Evolutionary conservation across 2,113 vertebrate species (phyloP).

Genomic region (Brachypteracias leptosomus): DNA sequence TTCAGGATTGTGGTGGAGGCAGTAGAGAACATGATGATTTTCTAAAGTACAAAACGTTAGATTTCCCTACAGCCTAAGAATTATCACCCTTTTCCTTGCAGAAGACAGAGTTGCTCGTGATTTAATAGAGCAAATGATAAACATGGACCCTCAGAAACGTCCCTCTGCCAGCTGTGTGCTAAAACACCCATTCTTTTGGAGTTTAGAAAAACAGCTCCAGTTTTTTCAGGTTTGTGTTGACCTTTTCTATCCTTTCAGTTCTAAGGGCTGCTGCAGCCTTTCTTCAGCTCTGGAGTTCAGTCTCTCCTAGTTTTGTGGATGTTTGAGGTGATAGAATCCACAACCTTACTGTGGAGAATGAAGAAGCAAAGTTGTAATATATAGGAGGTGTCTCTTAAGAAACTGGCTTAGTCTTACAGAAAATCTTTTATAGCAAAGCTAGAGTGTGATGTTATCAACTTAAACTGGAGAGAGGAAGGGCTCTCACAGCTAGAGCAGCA

Average conservation of each 20-base stretch:
- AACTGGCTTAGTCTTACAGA: background rate
- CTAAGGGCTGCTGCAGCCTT: background rate
- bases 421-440: background rate
- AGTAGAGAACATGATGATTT: background rate
- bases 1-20: background rate
- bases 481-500: background rate
- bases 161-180: slow-evolving; percentile 89
- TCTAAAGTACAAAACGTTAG: background rate
- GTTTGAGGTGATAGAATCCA: background rate
- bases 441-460: accelerated
- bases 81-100: slow-evolving; percentile 40
- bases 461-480: background rate
- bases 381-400: background rate
- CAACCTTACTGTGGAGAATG: background rate
- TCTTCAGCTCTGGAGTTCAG: background rate
- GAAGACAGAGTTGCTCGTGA: slow-evolving; percentile 88
- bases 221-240: slow-evolving; percentile 90
- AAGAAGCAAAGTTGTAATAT: background rate
- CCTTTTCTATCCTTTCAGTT: background rate
- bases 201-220: slow-evolving; percentile 93
- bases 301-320: background rate
- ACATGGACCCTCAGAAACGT: slow-evolving; percentile 86
- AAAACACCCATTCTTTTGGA: slow-evolving; percentile 97
- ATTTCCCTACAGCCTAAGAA: background rate
- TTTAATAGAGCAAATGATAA: slow-evolving; percentile 92